Evolutionary conservation across 2,888 invertebrate species (phyloP).

Genomic region (Clitarchus hookeri): DNA sequence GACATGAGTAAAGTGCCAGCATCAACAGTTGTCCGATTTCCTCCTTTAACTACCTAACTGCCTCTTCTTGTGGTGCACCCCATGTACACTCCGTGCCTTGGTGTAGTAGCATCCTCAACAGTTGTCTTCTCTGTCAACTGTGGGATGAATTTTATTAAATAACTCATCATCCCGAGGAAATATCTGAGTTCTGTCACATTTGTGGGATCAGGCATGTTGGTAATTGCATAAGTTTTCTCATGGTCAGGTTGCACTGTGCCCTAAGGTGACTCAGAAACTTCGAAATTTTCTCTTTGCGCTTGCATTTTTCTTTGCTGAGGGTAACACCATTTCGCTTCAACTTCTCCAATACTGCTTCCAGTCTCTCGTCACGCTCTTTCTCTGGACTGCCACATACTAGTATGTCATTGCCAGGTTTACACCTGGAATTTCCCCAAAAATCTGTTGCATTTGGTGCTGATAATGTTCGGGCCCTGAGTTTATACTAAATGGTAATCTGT

Average conservation of each 20-base stretch:
- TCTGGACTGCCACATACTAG: conserved; percentile 3
- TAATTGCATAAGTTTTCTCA: background rate
- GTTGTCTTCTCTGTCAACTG: background rate
- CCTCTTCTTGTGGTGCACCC: background rate
- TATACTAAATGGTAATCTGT: conserved; percentile 40
- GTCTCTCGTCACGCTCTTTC: conserved; percentile 16
- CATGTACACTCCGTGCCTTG: background rate
- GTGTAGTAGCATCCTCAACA: too few species aligned
- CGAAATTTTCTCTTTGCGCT: background rate
- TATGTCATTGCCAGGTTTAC: background rate
- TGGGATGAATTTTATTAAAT: background rate
- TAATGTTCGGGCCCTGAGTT: conserved; percentile 39
- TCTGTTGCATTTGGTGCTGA: conserved; percentile 36
- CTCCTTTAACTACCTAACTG: background rate
- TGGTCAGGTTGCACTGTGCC: background rate
- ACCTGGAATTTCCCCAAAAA: too few species aligned
- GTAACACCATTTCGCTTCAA: background rate
- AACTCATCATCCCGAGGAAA: background rate
- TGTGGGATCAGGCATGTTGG: too few species aligned
- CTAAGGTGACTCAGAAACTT: background rate
- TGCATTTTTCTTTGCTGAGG: background rate
- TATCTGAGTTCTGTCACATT: background rate
- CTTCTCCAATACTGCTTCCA: background rate
- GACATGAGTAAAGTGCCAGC: background rate
- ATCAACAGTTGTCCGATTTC: background rate